Evolutionary conservation across 2,888 invertebrate species (phyloP).

Genomic region (Seira ritae): DNA sequence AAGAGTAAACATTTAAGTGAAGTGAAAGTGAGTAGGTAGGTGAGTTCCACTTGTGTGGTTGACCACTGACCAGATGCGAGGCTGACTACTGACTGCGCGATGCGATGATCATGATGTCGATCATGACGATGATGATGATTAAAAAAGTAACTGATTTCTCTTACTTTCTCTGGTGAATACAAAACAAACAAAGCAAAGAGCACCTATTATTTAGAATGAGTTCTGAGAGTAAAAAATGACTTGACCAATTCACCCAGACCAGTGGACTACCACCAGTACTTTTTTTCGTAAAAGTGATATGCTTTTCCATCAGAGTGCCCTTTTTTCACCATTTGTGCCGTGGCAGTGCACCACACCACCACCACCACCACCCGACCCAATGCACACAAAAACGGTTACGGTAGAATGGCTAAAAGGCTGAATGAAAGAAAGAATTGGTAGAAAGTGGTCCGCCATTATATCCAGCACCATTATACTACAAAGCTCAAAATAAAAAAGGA

Average conservation of each 20-base stretch:
- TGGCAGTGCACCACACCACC: background rate
- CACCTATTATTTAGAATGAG: background rate
- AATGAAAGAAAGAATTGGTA: background rate
- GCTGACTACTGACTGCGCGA: background rate
- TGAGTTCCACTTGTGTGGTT: background rate
- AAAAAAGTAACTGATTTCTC: background rate
- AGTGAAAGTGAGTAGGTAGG: background rate
- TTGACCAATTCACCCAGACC: no score
- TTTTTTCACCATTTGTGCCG: background rate
- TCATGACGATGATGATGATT: no score
- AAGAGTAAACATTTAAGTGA: background rate
- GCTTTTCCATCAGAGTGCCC: background rate
- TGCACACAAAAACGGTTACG: background rate
- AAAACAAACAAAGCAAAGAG: background rate
- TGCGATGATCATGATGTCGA: background rate
- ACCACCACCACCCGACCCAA: no score
- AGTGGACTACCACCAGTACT: background rate
- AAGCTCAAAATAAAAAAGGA: no score
- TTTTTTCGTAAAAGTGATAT: background rate
- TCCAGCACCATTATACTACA: no score
- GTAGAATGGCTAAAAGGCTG: background rate
- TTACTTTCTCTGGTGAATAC: background rate
- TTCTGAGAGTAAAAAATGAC: background rate
- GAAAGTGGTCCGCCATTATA: background rate
- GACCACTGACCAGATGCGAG: background rate